Evolutionary conservation across 2,888 invertebrate genomes (phyloP), one percentile per base, ranked within the genome.

Genomic region (Amorpha juglandis): DNA sequence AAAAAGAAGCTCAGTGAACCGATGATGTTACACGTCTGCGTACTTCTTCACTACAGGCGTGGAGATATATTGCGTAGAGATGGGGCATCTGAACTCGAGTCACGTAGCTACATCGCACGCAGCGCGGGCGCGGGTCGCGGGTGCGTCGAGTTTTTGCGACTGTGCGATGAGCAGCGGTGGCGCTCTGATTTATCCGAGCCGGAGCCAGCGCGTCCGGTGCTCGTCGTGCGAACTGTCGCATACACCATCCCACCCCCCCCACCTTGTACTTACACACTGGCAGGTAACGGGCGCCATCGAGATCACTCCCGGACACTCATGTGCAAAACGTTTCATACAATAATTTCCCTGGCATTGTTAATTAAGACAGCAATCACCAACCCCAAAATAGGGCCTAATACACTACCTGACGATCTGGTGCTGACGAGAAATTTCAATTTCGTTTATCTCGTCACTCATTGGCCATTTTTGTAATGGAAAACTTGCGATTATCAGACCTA

Each of bases 171-270:
- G 12, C 12, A 38, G 12, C 19, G 38, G 11, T 38, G 58, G 42
- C 38, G 16, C 42, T 58, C 42, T 58, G 42, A 58, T 58, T 12
- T 42, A 42, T 42, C 42, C 58, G 58, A 11, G 58, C 8, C 6
- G 16, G 55, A 50, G 50, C 50, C 55, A 33, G 16, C 55, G 55
- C 55, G 35, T 55, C 55, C 55, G 55, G 55, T 16, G 16, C 55
- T 6, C 9, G 55, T 42, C 58, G 38, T 58, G 58, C 58, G 58
- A 58, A 21, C 58, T 58, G 58, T 58, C 42, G 16, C 42, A 42
- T 38, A 19, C 4, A 16, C 19, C 12, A 16, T 19, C 12, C 16
- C 33, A 14, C 33, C 3, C 52, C 7, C 33, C 33, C 6, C 27
- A 6, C 7, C 14, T 33, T 33, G 33, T 38, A 12, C 4, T 1